phyloP scores from a whole-genome alignment of 2,888 invertebrate species.

The Actias luna region DNA sequence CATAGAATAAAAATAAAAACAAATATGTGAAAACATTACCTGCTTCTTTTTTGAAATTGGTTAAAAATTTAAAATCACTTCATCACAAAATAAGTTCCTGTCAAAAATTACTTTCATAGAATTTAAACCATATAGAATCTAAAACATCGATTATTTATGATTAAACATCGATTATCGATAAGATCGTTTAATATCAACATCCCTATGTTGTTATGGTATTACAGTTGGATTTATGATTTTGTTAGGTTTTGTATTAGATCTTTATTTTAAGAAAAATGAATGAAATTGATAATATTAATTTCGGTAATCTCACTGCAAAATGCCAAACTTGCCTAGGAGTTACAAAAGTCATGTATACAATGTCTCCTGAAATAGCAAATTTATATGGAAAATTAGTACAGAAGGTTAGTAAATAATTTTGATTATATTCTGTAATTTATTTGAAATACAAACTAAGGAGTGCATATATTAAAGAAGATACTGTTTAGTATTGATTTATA shows the following conservation, averaged over 20 bases:
- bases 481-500: background rate
- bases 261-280: conserved; percentile 1
- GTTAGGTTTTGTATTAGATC: background rate
- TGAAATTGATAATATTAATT: conserved; percentile 22
- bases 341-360: conserved; percentile 35
- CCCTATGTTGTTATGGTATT: no score
- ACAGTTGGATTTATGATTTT: no score
- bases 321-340: conserved; percentile 49
- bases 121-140: no score
- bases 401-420: conserved; percentile 37
- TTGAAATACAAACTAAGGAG: conserved; percentile 11
- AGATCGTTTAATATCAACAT: no score
- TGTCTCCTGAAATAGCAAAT: conserved; percentile 40
- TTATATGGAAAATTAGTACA: conserved; percentile 37
- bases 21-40: no score
- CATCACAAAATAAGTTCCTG: no score
- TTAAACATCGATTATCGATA: no score
- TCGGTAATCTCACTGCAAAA: conserved; percentile 24
- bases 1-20: no score
- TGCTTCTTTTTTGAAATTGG: no score
- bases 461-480: background rate
- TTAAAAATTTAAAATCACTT: no score
- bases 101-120: no score
- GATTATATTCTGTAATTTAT: background rate
- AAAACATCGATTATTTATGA: no score